Evolutionary conservation across 2,797 vertebrate genomes (phyloP), one percentile per base, ranked within the genome.

Genomic region (Parauchenoglanis ngamensis): DNA sequence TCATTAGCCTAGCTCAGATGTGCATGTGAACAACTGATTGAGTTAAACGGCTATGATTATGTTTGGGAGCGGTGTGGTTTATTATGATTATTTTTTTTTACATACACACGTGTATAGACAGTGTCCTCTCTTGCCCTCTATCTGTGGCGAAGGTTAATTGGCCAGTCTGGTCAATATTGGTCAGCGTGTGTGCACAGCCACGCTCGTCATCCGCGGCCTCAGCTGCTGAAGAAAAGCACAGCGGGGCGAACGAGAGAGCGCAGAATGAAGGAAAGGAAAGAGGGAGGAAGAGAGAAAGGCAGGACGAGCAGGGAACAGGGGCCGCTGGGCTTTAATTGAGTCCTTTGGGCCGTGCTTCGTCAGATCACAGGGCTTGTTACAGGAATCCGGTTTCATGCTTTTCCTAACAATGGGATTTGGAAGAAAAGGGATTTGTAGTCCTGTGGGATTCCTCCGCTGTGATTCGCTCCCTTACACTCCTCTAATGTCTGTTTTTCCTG

Each of bases 311-410:
- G 91, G 93, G 90, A 93, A 92, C 91, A 91, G 94, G 90, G 93
- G 91, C 91, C 87, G 93, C 92, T 93, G 93, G 95, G 93, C 92
- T 95, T 94, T 96, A 96, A 96, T 96, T 96, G 94, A 95, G 94
- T 96, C 95, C 96, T 96, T 93, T 95, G 96, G 95, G 96, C 91
- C 90, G 54, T 87, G 90, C 90, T 93, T 94, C 88, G 90, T 92
- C 94, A 95, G 95, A 96, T 96, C 95, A 96, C 95, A 95, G 94
- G 88, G 93, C 95, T 95, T 95, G 96, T 95, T 96, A 95, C 92
- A 91, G 93, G 93, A 95, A 95, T 96, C 95, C 89, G 89, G 94
- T 96, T 96, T 96, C 95, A 96, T 95, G 95, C 93, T 95, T 95
- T 68, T 95, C 93, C 92, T 94, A 95, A 96, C 96, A 96, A 96